Evolutionary conservation across 2,888 invertebrate species (phyloP), one percentile per base, ranked within the genome.

Genomic region (Dryobotodes eremita): DNA sequence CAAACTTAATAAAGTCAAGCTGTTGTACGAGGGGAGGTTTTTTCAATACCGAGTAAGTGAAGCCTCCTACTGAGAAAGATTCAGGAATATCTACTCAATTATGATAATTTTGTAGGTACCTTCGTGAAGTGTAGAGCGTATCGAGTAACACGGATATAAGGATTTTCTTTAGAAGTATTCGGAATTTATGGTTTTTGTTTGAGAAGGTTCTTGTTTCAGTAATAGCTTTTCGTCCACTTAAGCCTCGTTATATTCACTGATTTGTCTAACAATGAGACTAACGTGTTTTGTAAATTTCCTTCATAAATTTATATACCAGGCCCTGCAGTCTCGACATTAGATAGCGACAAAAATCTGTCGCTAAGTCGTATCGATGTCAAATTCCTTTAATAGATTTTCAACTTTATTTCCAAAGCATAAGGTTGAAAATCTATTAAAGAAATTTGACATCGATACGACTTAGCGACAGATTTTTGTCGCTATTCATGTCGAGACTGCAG

Each of bases 31-130:
- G 50, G 68, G 73, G 71, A 65, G 73, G 46, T 66, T 83, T 73
- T 74, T 70, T 77, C 75, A 78, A 87, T 85, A 74, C 73, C 61
- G 42, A 59, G 31, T 57, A 84, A 86, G 68, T 78, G 74, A 74
- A 76, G 62, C 55, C 66, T 71, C 53, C 20, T 42, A 46, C 23
- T n/a, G 57, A 17, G 50, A 73, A 69, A 77, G 57, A 81, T 85
- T 85, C 53, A 68, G 64, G 82, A 76, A 79, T 82, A 82, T 79
- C 84, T 57, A 80, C 82, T 84, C 82, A 81, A 81, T 88, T 88
- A 84, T 89, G 86, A 50, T 87, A 87, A 88, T 87, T 82, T 89
- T 82, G 87, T 84, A 85, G 83, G 76, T 82, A 68, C 68, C 71
- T 71, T 75, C 69, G 71, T 64, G 68, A 78, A 73, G 70, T 77